A percentile compares a stretch with the other conserved stretches of the same genome.
These are phyloP conservation scores for Progne subis DNA, from an alignment of 2,113 vertebrate genomes.

Conservation along the genomic window DNA sequence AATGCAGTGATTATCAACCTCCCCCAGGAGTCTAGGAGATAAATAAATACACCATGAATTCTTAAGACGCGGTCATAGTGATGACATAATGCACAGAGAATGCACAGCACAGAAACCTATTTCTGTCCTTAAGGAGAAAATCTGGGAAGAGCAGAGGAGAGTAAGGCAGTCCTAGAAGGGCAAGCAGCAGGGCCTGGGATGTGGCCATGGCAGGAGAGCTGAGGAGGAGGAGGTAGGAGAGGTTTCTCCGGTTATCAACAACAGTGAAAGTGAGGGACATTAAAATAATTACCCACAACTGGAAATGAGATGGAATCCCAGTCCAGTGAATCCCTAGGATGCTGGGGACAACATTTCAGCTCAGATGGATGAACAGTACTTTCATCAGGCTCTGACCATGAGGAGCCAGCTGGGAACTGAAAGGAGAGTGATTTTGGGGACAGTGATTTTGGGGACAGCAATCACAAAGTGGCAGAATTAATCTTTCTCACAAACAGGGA, in stretches of 20 bases:
- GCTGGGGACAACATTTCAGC: background rate
- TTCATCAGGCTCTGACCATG: background rate
- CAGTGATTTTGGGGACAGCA: background rate
- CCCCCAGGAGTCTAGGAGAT: background rate
- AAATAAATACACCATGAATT: background rate
- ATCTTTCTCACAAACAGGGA: background rate
- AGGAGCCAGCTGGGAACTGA: background rate
- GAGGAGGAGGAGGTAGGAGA: background rate
- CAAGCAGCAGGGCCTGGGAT: background rate
- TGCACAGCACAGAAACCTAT: background rate
- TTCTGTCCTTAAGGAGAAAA: background rate
- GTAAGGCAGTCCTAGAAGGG: background rate
- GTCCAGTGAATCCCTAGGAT: background rate
- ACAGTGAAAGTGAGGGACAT: rapidly evolving
- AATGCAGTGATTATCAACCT: background rate
- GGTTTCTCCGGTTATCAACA: background rate
- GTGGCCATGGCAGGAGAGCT: background rate
- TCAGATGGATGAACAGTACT: background rate
- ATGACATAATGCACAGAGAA: background rate
- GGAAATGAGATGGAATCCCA: background rate
- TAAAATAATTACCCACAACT: background rate
- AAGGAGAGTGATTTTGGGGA: background rate
- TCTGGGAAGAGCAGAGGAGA: background rate
- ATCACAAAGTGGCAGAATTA: background rate
- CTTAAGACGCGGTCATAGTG: background rate